phyloP scores from a whole-genome alignment of 2,888 invertebrate species.

The Opisthograptis luteolata region DNA sequence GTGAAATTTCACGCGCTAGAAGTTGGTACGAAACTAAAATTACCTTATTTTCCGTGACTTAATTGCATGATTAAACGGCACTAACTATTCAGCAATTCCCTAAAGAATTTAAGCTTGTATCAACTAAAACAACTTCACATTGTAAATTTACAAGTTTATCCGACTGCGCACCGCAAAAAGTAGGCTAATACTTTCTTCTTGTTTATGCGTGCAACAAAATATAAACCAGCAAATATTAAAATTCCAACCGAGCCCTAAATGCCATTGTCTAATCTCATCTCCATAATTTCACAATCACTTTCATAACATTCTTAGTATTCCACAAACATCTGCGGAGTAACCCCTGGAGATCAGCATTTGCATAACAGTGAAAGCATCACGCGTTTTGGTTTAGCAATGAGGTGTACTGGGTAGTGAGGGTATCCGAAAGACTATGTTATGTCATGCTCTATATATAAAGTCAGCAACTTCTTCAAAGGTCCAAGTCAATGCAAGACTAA shows the following conservation, averaged over 20 bases:
- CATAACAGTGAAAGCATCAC: conserved; percentile 43
- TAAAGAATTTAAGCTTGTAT: too few relatives aligned
- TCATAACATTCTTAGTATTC: conserved; percentile 40
- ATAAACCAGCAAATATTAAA: conserved; percentile 6
- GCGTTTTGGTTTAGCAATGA: conserved; percentile 31
- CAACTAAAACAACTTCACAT: too few relatives aligned
- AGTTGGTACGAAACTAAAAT: too few relatives aligned
- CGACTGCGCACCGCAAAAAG: not conserved
- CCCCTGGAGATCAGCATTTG: conserved; percentile 44
- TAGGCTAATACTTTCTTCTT: not conserved
- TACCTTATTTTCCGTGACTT: too few relatives aligned
- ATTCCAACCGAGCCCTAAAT: conserved; percentile 10
- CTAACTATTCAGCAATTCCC: too few relatives aligned
- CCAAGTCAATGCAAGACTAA: too few relatives aligned
- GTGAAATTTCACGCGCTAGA: too few relatives aligned
- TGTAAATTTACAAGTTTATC: not conserved
- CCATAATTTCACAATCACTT: conserved; percentile 37
- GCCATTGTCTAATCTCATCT: conserved; percentile 26
- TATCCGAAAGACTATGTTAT: too few relatives aligned
- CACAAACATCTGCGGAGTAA: conserved; percentile 24
- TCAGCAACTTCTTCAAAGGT: too few relatives aligned
- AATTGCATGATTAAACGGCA: too few relatives aligned
- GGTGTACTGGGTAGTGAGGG: too few relatives aligned
- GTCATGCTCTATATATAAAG: too few relatives aligned
- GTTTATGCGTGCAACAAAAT: not conserved